Evolutionary conservation across 1,140 invertebrate species (phyloP).

Genomic region (Eubasilissa regina): DNA sequence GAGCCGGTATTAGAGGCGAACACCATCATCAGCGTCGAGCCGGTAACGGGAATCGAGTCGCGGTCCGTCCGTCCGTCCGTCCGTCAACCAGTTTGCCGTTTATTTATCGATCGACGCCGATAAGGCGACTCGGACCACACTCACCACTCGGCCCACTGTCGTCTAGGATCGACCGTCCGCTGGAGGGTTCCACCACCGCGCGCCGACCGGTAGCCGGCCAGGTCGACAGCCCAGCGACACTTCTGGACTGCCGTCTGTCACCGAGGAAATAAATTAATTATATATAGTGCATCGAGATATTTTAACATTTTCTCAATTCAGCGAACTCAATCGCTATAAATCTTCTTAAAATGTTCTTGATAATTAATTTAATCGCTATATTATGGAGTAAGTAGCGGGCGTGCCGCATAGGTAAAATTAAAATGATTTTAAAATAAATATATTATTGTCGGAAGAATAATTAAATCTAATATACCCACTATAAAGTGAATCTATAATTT

Average conservation of each 20-base stretch:
- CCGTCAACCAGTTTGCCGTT: constrained; percentile 54
- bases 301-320: no score
- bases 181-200: not conserved
- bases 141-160: not conserved
- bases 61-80: constrained; percentile 48
- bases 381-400: no score
- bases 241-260: not conserved
- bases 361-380: no score
- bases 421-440: no score
- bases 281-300: constrained; percentile 2
- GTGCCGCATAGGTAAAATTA: no score
- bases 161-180: not conserved
- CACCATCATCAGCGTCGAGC: constrained; percentile 45
- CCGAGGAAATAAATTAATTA: constrained; percentile 12
- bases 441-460: no score
- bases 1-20: not conserved
- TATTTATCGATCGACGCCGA: constrained; percentile 53
- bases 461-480: no score
- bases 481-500: no score
- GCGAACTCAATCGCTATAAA: no score
- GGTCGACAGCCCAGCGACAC: constrained; percentile 2
- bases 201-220: no score
- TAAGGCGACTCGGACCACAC: constrained; percentile 8
- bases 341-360: no score
- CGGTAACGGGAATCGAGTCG: constrained; percentile 49